phyloP scores from a whole-genome alignment of 1,140 invertebrate genomes.

The Macrostomum lignano region DNA sequence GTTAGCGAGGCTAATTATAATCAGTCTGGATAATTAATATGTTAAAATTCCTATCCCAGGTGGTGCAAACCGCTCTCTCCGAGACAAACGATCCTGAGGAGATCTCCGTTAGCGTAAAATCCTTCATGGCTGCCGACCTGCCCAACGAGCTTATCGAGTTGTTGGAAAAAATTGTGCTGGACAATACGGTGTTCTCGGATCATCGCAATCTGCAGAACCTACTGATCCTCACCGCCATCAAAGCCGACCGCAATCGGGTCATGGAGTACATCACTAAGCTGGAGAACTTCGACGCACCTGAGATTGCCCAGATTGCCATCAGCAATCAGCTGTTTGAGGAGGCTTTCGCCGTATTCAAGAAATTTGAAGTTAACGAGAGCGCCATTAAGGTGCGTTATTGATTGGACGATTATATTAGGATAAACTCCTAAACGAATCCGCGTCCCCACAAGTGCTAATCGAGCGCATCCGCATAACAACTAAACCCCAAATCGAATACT shows the following conservation, averaged over 20 bases:
- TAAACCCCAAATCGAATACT: too few relatives aligned
- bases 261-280: slow-evolving; percentile 68
- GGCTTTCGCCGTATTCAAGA: slow-evolving; percentile 97
- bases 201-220: slow-evolving; percentile 56
- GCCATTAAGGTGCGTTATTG: slow-evolving; percentile 83
- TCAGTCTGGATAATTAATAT: too few relatives aligned
- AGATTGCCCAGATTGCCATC: slow-evolving; percentile 97
- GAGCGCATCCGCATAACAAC: too few relatives aligned
- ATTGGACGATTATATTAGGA: too few relatives aligned
- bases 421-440: too few relatives aligned
- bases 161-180: slow-evolving; percentile 88
- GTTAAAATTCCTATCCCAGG: too few relatives aligned
- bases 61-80: slow-evolving; percentile 33
- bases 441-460: too few relatives aligned
- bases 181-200: slow-evolving; percentile 89
- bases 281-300: slow-evolving; percentile 97
- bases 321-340: slow-evolving; percentile 88
- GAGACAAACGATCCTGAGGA: slow-evolving; percentile 66
- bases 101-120: slow-evolving; percentile 93
- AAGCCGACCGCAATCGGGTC: slow-evolving; percentile 71
- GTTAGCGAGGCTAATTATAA: too few relatives aligned
- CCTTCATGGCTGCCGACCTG: slow-evolving; percentile 95
- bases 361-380: slow-evolving; percentile 96
- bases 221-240: slow-evolving; percentile 58
- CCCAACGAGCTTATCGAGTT: slow-evolving; percentile 95